phyloP scores from a whole-genome alignment of 92 coral and sea anemone species.

The Plumapathes pennacea region DNA sequence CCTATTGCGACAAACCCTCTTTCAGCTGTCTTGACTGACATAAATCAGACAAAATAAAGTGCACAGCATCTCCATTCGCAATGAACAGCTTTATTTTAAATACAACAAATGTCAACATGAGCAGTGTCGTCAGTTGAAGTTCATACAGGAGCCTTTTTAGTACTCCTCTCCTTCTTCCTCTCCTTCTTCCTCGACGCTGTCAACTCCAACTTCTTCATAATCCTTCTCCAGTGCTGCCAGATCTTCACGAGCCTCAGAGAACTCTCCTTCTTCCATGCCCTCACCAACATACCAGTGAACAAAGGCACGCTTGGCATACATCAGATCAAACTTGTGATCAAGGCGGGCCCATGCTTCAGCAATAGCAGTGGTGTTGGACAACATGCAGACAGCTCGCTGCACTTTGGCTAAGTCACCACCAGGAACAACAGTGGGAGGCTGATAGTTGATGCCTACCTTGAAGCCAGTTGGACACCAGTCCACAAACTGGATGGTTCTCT shows the following conservation, averaged over 20 bases:
- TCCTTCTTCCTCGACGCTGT: constrained; percentile 43
- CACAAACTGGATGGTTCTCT: constrained; percentile 81
- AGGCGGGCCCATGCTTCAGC: constrained; percentile 78
- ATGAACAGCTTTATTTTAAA: background rate
- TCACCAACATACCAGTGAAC: constrained; percentile 80
- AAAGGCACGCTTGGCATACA: constrained; percentile 77
- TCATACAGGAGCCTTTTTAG: too few relatives aligned
- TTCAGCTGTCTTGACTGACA: constrained; percentile 35
- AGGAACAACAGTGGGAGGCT: constrained; percentile 66
- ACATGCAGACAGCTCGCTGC: constrained; percentile 75
- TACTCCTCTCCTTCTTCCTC: constrained; percentile 52
- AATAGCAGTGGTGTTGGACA: constrained; percentile 74
- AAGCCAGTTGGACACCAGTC: constrained; percentile 90
- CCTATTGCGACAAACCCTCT: too few relatives aligned
- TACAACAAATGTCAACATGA: background rate
- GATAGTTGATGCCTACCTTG: constrained; percentile 76
- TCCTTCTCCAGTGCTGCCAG: constrained; percentile 70
- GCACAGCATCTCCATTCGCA: too few relatives aligned
- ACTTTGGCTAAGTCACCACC: constrained; percentile 76
- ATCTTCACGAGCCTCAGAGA: constrained; percentile 75
- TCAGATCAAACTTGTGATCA: constrained; percentile 72
- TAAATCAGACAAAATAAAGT: too few relatives aligned
- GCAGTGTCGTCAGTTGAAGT: constrained; percentile 1
- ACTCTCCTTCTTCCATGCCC: constrained; percentile 77
- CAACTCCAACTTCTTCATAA: constrained; percentile 68